A percentile compares a stretch with the other conserved stretches of the same genome.
phyloP scores from a whole-genome alignment of 2,113 vertebrate species.

The Echinops telfairi region DNA sequence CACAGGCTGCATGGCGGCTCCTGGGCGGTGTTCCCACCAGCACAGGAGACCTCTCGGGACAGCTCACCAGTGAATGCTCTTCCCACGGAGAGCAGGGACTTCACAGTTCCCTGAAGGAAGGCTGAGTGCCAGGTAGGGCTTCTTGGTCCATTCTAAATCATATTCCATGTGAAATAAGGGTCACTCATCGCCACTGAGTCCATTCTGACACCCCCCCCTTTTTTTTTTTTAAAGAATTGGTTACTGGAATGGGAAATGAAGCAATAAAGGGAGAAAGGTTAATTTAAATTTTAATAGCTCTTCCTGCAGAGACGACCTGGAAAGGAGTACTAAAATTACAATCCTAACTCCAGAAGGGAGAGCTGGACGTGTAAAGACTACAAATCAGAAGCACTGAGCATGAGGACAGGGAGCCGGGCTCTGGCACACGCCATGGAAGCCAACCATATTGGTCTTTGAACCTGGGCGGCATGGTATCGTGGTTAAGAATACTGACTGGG shows the following conservation, averaged over 20 bases:
- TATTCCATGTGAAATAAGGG: background rate
- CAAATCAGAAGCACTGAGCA: background rate
- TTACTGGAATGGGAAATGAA: conserved; percentile 39
- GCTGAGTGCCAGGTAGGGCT: background rate
- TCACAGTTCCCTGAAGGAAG: background rate
- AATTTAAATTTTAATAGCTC: background rate
- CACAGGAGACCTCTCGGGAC: background rate
- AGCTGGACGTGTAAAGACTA: background rate
- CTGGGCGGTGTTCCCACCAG: background rate
- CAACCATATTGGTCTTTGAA: no score
- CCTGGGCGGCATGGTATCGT: background rate
- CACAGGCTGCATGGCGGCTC: background rate
- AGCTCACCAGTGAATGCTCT: background rate
- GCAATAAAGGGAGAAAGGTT: background rate
- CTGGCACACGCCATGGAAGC: no score
- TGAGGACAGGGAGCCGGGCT: background rate
- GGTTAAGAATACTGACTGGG: background rate
- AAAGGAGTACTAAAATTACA: background rate
- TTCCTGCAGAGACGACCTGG: conserved; percentile 16
- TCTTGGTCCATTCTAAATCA: background rate
- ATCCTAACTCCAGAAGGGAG: background rate
- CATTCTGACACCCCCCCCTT: no score
- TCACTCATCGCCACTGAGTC: background rate
- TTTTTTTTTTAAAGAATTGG: background rate
- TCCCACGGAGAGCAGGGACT: background rate